Evolutionary conservation across 2,113 vertebrate genomes (phyloP), one percentile per base, ranked within the genome.

Genomic region (Solea senegalensis): DNA sequence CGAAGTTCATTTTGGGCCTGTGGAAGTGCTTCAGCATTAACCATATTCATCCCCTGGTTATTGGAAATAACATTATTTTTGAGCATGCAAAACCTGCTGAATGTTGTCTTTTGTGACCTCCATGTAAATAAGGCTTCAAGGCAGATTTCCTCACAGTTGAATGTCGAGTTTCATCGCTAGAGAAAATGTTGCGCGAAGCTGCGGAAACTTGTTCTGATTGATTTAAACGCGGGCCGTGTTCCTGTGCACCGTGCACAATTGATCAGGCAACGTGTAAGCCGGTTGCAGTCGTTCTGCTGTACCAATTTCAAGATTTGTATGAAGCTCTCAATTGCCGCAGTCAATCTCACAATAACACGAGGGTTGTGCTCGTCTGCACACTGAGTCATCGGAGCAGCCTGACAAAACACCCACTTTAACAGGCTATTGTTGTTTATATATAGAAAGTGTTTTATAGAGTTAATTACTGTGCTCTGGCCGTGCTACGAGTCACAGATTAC

Each of bases 361-460:
- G 71, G 80, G 74, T 58, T 69, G 80, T 79, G 66, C 78, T 88
- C 56, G 57, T 64, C 53, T 52, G 69, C 11, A 0, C 61, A 59
- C 71, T 84, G 87, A 90, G 57, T 88, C 86, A 88, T 82, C 62
- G 78, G 69, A 73, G 67, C 73, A 67, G 75, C 69, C 86, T 78
- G 82, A 86, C 70, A 83, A 61, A 80, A 86, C 85, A 80, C 74
- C 81, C 80, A 84, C 74, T 90, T 86, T 72, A 86, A 82, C 75
- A 69, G 82, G 75, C 83, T 82, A 89, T 90, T 92, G 88, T 90
- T 88, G 79, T 87, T 82, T 88, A 90, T 89, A 90, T 86, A 86
- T 91, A 89, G 89, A 88, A 82, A 74, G 79, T 82, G 78, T 87
- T 88, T 86, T 86, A 86, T 81, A 78, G 81, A 44, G 75, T 65